These are phyloP conservation scores for Rhombomys opimus DNA, from an alignment of 2,113 vertebrate species.

Conservation along the genomic window DNA sequence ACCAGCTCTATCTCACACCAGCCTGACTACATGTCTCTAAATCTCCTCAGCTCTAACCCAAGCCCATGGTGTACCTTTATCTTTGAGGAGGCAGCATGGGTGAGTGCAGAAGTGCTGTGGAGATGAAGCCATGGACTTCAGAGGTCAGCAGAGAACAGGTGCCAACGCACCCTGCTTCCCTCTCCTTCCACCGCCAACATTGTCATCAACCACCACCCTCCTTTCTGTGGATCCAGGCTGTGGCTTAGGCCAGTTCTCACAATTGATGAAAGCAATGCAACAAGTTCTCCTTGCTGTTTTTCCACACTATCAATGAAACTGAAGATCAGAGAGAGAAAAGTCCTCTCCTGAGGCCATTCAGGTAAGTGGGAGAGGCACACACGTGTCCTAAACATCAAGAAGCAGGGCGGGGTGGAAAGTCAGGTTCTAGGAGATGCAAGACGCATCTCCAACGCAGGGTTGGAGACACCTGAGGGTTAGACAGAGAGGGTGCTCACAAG, in stretches of 20 bases:
- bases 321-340: neutral
- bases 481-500: accelerated
- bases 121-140: accelerated
- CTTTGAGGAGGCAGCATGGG: accelerated
- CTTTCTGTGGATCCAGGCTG: accelerated
- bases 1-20: neutral
- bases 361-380: neutral
- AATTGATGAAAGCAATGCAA: accelerated
- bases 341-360: neutral
- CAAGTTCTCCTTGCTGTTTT: no score
- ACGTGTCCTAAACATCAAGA: accelerated
- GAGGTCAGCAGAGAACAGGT: accelerated
- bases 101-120: accelerated
- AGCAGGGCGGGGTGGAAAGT: neutral
- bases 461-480: accelerated
- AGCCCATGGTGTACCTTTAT: accelerated
- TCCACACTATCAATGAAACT: accelerated
- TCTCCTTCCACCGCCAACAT: accelerated
- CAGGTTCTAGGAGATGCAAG: neutral
- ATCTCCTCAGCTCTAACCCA: accelerated
- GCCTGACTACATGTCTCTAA: no score
- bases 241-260: accelerated
- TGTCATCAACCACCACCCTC: accelerated
- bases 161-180: accelerated
- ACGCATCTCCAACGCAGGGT: no score